Conservation (phyloP, 2,888 invertebrate species). For the Cephus runcator region DNA sequence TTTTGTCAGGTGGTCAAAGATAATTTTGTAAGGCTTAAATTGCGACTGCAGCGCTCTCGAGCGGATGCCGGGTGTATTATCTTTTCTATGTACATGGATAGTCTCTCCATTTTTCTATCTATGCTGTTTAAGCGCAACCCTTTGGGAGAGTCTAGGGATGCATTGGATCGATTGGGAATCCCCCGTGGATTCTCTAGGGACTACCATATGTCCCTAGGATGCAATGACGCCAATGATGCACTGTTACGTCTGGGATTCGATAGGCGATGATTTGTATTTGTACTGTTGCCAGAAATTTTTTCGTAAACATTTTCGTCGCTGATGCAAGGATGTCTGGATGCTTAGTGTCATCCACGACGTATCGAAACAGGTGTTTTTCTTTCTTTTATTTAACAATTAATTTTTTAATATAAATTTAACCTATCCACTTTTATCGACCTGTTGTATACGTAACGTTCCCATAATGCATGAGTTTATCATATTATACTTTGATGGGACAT, state of each 20-base stretch:
- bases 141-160: background rate
- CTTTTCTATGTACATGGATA: background rate
- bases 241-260: background rate
- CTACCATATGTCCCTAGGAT: background rate
- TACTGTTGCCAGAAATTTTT: background rate
- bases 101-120: background rate
- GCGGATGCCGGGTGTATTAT: background rate
- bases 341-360: background rate
- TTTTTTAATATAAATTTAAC: background rate
- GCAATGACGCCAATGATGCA: background rate
- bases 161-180: background rate
- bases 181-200: background rate
- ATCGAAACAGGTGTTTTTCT: background rate
- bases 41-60: background rate
- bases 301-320: background rate
- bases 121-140: background rate
- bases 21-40: background rate
- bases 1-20: background rate
- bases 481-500: background rate
- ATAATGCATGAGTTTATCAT: background rate
- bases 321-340: background rate
- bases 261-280: background rate
- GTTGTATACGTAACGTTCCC: background rate
- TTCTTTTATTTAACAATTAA: background rate
- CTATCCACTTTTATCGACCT: background rate